Base-by-base conservation (phyloP, 2,888 invertebrate genomes). In the Eilema caniola region DNA sequence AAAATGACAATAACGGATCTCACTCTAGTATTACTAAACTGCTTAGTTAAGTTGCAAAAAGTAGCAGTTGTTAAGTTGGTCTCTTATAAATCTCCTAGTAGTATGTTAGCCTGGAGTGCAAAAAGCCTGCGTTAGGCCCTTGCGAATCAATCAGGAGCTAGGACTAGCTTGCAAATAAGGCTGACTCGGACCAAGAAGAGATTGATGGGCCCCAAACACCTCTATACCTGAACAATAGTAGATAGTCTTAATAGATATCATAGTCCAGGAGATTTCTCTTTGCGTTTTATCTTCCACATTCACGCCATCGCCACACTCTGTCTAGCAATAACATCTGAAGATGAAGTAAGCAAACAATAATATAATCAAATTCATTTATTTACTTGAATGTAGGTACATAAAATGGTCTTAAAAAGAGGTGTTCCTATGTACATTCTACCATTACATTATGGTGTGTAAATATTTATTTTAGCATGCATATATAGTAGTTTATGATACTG, bases 341-440 rank as follows among this genome's bases (percentile, higher is more conserved):
- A 81, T 65, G 64, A 62, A 72, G 61, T 66, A 76, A 67, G 70
- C 59, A 72, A 78, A 83, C 72, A 78, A 60, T 74, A 72, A 76
- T 69, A 73, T n/a, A n/a, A n/a, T n/a, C n/a, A n/a, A n/a, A n/a
- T n/a, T n/a, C n/a, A n/a, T n/a, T n/a, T n/a, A n/a, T n/a, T n/a
- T n/a, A n/a, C n/a, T n/a, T n/a, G n/a, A n/a, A n/a, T n/a, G n/a
- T n/a, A n/a, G n/a, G n/a, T n/a, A n/a, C n/a, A n/a, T n/a, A n/a
- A n/a, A n/a, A n/a, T n/a, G n/a, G n/a, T n/a, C n/a, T n/a, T n/a
- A n/a, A n/a, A n/a, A n/a, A n/a, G n/a, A n/a, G n/a, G n/a, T n/a
- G n/a, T n/a, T n/a, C n/a, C n/a, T n/a, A n/a, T n/a, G n/a, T n/a
- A n/a, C n/a, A n/a, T n/a, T n/a, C n/a, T n/a, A n/a, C n/a, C n/a